Base-by-base conservation (phyloP, 2,797 vertebrate species). In the Chelmon rostratus region DNA sequence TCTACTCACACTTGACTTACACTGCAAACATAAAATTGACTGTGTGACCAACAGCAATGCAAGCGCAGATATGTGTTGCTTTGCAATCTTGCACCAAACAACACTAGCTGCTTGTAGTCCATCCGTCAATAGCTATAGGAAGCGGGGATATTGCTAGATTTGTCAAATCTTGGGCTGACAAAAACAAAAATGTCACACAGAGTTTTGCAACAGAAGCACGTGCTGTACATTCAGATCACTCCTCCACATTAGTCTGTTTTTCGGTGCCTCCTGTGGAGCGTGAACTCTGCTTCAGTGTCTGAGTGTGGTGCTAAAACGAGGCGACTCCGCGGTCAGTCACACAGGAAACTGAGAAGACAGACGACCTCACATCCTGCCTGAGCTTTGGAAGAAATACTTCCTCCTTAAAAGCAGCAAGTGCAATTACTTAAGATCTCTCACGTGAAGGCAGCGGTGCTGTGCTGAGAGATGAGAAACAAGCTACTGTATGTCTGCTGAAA, bases 291-390 rank as follows among this genome's bases (percentile, higher is more conserved):
- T 49, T 84, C 61, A 2, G 69, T 52, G 80, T 88, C 85, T 88
- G 83, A 85, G 66, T 37, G 15, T 16, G 52, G 76, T 66, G 77
- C 79, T 79, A 70, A 86, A 82, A 73, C 18, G 19, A 88, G 80
- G 62, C 64, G 76, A 90, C 89, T 72, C 76, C 31, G 75, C 85
- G 89, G 91, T 92, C 92, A 93, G 82, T 92, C 90, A 87, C 91
- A 94, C 93, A 93, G 93, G 94, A 95, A 95, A 86, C 86, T 35
- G 70, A 90, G 65, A 86, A 89, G 84, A 81, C 90, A 93, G 87
- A 92, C 87, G 50, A 93, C 90, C 92, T 94, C 86, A 88, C 93
- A 93, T 94, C 93, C 95, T 94, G 93, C 85, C 86, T 86, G 81
- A 86, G 89, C 86, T 90, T 76, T 86, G 85, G 90, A 90, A 83